A percentile compares a stretch with the other conserved stretches of the same genome.
Conservation (phyloP, 2,888 invertebrate species). For the Tanypteryx hageni region DNA sequence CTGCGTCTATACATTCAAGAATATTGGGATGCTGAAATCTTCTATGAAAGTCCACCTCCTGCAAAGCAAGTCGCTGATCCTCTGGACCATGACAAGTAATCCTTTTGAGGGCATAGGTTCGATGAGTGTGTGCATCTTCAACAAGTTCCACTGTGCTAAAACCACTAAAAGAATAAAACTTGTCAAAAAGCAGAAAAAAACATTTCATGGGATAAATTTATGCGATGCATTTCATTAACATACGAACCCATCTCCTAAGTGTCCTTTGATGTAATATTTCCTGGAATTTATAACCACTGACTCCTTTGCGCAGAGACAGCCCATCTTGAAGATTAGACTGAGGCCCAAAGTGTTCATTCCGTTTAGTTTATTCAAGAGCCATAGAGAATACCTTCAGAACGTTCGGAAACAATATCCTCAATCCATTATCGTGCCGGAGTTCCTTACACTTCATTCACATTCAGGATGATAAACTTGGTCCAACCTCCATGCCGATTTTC, state of each 20-base stretch:
- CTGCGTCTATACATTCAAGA: conserved; percentile 83
- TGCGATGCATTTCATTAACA: conserved; percentile 34
- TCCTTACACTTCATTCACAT: no score
- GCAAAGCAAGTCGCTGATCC: conserved; percentile 84
- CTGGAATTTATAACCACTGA: conserved; percentile 83
- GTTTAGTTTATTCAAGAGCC: not conserved
- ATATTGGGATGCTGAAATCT: conserved; percentile 85
- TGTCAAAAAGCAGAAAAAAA: conserved; percentile 50
- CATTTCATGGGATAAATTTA: conserved; percentile 5
- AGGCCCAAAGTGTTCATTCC: conserved; percentile 83
- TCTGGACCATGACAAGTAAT: conserved; percentile 88
- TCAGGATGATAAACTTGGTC: no score
- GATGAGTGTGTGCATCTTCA: conserved; percentile 82
- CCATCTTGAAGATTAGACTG: conserved; percentile 83
- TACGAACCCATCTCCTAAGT: conserved; percentile 86
- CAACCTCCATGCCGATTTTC: no score
- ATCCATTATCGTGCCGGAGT: not conserved
- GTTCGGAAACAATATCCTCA: not conserved
- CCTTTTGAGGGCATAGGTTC: conserved; percentile 86
- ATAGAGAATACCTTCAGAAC: not conserved
- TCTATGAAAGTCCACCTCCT: conserved; percentile 86
- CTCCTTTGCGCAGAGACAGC: conserved; percentile 87
- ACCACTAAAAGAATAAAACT: conserved; percentile 79
- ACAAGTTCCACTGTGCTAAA: conserved; percentile 89
- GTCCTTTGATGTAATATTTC: conserved; percentile 83